phyloP scores from a whole-genome alignment of 2,113 vertebrate species.

The Pampusana beccarii region DNA sequence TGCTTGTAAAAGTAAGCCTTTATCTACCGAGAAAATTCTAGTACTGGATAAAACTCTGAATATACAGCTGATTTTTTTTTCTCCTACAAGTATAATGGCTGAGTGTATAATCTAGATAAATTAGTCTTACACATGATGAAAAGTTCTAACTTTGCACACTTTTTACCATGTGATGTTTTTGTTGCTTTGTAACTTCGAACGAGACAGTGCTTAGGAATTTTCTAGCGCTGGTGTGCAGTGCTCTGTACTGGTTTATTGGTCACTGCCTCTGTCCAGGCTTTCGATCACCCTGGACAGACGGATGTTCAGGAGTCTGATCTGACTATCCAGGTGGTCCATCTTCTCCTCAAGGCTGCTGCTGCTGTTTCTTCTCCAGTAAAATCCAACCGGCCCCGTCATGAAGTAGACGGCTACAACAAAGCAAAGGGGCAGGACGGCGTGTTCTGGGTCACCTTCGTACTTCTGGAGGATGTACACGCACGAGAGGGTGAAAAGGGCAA shows the following conservation, averaged over 20 bases:
- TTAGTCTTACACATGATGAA: slow-evolving; percentile 18
- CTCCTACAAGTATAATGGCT: slow-evolving; percentile 46
- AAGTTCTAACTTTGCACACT: slow-evolving; percentile 1
- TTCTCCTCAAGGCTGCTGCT: slow-evolving; percentile 90
- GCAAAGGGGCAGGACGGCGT: slow-evolving; percentile 88
- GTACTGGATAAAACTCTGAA: slow-evolving; percentile 71
- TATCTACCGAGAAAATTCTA: slow-evolving; percentile 73
- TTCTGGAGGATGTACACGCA: slow-evolving; percentile 97
- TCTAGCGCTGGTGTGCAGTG: slow-evolving; percentile 51
- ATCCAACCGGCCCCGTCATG: slow-evolving; percentile 92
- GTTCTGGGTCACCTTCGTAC: slow-evolving; percentile 91
- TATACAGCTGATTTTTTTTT: slow-evolving; percentile 56
- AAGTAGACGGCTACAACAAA: slow-evolving; percentile 93
- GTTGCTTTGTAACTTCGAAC: slow-evolving; percentile 44
- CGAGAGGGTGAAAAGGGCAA: slow-evolving; percentile 88
- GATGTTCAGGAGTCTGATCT: slow-evolving; percentile 94
- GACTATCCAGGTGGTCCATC: slow-evolving; percentile 92
- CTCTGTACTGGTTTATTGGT: slow-evolving; percentile 74
- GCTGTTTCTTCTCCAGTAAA: slow-evolving; percentile 86
- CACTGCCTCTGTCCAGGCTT: slow-evolving; percentile 82
- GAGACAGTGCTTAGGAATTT: slow-evolving; percentile 35
- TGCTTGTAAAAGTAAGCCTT: slow-evolving; percentile 75
- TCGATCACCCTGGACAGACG: slow-evolving; percentile 92
- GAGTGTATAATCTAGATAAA: not conserved
- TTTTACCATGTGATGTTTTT: slow-evolving; percentile 51